Base-by-base conservation (phyloP, 2,113 vertebrate species). In the Callipepla californica region DNA sequence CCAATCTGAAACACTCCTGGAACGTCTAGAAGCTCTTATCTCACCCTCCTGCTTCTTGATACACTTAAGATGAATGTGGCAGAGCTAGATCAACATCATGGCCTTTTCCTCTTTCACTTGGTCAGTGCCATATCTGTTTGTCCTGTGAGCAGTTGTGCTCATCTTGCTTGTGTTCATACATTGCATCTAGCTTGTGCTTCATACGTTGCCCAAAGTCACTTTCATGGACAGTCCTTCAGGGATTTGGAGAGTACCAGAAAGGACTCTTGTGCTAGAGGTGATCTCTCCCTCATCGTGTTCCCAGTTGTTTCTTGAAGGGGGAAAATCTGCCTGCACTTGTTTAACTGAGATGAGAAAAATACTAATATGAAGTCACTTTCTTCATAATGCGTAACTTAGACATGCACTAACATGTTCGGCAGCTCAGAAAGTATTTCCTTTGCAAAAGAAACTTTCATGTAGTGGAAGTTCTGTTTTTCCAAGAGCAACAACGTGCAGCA, bases 381-480 rank as follows among this genome's bases (percentile, higher is more conserved):
- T 83, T 95, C 87, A 77, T 80, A 86, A 84, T 66, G 69, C 4
- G 69, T 94, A 95, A 76, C 85, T 72, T 32, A 78, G 93, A 81
- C 90, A 80, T 84, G 95, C 62, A 78, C 61, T 58, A 91, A 96
- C 94, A 0, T 80, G 90, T 84, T 94, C 77, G 68, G 66, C 87
- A 88, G 76, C 73, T 90, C 87, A 88, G 90, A 92, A 96, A 66
- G 51, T 79, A 88, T 95, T 91, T 94, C 80, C 66, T 95, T 81
- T 85, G 68, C 80, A 94, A 81, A 89, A 90, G 68, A 61, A 80
- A 15, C 76, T 42, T 78, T 92, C 26, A 0, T 88, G 50, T 84
- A 88, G 93, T 95, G 94, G 87, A 96, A 92, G 90, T 87, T 90
- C 82, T 94, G n/a, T 48, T 82, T 94, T 85, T 95, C 91, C 96